These are phyloP conservation scores for Coptodon bakossiorum DNA, from an alignment of 2,113 vertebrate genomes.

Conservation along the genomic window DNA sequence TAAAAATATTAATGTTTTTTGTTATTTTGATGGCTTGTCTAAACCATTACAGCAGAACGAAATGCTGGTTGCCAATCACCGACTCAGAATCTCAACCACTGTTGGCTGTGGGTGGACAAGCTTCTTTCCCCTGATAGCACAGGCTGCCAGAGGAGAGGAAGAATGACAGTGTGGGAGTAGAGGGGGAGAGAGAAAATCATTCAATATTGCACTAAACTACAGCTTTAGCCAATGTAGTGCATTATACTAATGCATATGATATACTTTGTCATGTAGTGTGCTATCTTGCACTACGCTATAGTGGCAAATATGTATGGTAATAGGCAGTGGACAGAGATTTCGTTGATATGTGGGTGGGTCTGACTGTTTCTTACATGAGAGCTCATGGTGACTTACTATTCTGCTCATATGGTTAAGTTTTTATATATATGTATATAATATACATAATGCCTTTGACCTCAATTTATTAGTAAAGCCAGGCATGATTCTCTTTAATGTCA, in stretches of 20 bases:
- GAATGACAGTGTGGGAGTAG: neutral
- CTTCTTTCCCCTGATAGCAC: neutral
- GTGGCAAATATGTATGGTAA: neutral
- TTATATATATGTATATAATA: neutral
- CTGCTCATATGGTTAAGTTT: neutral
- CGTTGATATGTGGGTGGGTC: neutral
- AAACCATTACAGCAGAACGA: neutral
- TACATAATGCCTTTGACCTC: neutral
- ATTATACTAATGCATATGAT: neutral
- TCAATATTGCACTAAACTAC: neutral
- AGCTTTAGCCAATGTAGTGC: neutral
- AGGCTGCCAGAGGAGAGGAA: neutral
- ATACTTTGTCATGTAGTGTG: neutral
- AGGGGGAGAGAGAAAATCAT: neutral
- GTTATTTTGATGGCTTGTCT: constrained; percentile 24
- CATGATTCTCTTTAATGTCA: neutral
- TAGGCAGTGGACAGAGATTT: neutral
- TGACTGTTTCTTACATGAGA: neutral
- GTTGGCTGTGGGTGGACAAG: constrained; percentile 42
- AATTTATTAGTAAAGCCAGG: neutral
- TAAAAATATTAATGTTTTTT: constrained; percentile 3
- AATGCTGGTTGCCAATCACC: constrained; percentile 29
- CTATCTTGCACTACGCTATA: neutral
- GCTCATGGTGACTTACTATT: neutral
- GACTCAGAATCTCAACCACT: constrained; percentile 1